phyloP scores from a whole-genome alignment of 2,888 invertebrate species.

The Melinopterus prodromus region DNA sequence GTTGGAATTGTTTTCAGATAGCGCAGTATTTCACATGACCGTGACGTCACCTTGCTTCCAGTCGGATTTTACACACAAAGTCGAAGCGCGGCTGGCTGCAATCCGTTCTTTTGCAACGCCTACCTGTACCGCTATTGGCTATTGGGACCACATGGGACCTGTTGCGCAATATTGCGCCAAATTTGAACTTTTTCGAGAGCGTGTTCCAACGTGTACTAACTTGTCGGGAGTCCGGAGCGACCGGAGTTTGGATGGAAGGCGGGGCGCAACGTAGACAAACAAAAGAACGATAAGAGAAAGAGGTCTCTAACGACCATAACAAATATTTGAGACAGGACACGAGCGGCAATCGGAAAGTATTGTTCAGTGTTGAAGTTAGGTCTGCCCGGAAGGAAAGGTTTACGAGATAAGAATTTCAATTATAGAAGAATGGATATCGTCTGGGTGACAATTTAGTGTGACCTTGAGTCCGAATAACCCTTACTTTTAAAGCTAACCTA shows the following conservation, averaged over 20 bases:
- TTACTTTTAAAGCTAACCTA: not conserved
- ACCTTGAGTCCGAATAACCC: not conserved
- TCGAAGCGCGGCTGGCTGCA: not conserved
- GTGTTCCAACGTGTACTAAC: not conserved
- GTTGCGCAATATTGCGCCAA: slow-evolving; percentile 32
- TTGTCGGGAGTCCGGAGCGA: not conserved
- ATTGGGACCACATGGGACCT: not conserved
- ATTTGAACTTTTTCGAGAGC: not conserved
- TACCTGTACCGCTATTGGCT: slow-evolving; percentile 12
- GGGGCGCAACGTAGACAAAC: not conserved
- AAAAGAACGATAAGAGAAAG: not conserved
- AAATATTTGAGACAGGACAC: not conserved
- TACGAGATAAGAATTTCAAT: slow-evolving; percentile 35
- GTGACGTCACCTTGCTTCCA: slow-evolving; percentile 55
- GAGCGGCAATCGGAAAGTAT: not conserved
- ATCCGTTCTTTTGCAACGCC: slow-evolving; percentile 28
- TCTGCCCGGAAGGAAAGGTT: slow-evolving; percentile 21
- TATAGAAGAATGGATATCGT: slow-evolving; percentile 16
- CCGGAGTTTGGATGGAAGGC: not conserved
- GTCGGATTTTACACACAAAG: slow-evolving; percentile 37
- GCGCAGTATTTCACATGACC: slow-evolving; percentile 58
- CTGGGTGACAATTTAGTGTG: slow-evolving; percentile 14
- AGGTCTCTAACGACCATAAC: not conserved
- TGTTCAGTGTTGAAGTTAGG: slow-evolving; percentile 15
- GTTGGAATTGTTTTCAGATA: slow-evolving; percentile 58